Conservation (phyloP, 2,888 invertebrate species). For the Gnatocerus cornutus region DNA sequence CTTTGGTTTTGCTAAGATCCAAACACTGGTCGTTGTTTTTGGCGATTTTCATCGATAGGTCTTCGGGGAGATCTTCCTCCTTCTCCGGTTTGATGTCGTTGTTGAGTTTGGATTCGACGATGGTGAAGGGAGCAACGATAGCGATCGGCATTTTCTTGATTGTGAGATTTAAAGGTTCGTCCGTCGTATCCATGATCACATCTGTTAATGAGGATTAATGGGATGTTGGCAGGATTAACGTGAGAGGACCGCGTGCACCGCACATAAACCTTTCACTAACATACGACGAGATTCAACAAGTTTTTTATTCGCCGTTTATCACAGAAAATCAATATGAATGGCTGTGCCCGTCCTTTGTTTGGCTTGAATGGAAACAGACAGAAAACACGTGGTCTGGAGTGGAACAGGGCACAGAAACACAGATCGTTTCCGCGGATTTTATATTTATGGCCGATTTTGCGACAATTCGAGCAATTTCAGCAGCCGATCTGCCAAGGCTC, state of each 20-base stretch:
- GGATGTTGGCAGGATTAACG: constrained; percentile 15
- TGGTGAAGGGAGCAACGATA: constrained; percentile 72
- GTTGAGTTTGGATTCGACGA: constrained; percentile 55
- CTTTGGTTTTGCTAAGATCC: constrained; percentile 57
- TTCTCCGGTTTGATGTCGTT: constrained; percentile 51
- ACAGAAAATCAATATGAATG: constrained; percentile 72
- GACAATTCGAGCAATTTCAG: constrained; percentile 10
- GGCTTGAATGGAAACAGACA: constrained; percentile 68
- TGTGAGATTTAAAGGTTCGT: constrained; percentile 72
- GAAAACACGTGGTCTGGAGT: constrained; percentile 64
- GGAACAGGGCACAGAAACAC: constrained; percentile 22
- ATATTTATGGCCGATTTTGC: constrained; percentile 11
- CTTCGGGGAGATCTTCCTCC: constrained; percentile 68
- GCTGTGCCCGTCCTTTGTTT: constrained; percentile 70
- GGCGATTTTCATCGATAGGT: constrained; percentile 65
- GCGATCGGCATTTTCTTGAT: constrained; percentile 74
- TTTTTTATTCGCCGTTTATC: constrained; percentile 72
- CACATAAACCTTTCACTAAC: constrained; percentile 58
- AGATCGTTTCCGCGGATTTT: constrained; percentile 5
- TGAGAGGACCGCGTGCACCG: constrained; percentile 53
- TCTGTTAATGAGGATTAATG: constrained; percentile 35
- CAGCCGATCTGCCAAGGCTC: constrained; percentile 16
- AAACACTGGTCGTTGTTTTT: constrained; percentile 55
- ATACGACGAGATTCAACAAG: constrained; percentile 72
- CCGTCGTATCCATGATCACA: constrained; percentile 68